phyloP scores from a whole-genome alignment of 2,888 invertebrate genomes.

The Lissonota sp. region DNA sequence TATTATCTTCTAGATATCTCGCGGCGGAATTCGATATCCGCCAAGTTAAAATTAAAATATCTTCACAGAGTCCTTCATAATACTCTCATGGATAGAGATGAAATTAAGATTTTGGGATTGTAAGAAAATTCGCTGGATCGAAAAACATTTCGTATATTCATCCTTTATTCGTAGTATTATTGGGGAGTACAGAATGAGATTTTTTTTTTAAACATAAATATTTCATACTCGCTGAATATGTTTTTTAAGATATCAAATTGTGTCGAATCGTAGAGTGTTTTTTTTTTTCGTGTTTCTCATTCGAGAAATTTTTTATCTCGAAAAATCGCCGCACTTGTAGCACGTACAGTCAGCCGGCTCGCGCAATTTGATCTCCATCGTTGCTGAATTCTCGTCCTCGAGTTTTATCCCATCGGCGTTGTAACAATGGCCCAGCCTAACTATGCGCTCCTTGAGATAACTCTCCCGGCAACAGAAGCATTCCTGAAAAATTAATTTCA shows the following conservation, averaged over 20 bases:
- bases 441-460: constrained; percentile 91
- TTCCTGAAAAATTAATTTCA: constrained; percentile 86
- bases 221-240: constrained; percentile 12
- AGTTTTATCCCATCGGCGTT: constrained; percentile 94
- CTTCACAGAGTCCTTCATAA: too few relatives aligned
- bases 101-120: neutral
- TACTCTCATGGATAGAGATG: neutral
- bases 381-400: constrained; percentile 88
- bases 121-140: neutral
- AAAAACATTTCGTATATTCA: constrained; percentile 30
- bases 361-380: constrained; percentile 92
- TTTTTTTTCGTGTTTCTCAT: constrained; percentile 21
- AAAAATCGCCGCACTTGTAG: constrained; percentile 94
- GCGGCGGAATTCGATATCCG: too few relatives aligned
- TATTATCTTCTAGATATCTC: neutral
- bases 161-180: constrained; percentile 57
- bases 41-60: too few relatives aligned
- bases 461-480: constrained; percentile 97
- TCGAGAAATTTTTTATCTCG: constrained; percentile 85
- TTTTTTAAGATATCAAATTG: neutral
- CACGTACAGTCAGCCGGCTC: constrained; percentile 96
- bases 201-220: constrained; percentile 35
- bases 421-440: constrained; percentile 93
- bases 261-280: neutral
- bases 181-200: constrained; percentile 1